phyloP scores from a whole-genome alignment of 2,113 vertebrate species.

The Chaetops frenatus region DNA sequence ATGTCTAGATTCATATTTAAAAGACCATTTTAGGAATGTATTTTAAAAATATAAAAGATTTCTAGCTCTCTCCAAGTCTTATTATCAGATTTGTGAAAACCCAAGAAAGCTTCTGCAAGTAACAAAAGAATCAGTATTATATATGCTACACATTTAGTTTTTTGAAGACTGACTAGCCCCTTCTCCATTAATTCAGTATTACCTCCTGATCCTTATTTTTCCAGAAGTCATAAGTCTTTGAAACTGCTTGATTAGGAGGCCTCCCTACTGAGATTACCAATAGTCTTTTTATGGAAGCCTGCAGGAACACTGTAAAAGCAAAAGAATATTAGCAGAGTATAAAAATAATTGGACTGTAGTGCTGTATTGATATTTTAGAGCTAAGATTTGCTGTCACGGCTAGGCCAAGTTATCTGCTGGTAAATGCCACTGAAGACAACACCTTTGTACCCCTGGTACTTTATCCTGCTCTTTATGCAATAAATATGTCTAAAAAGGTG shows the following conservation, averaged over 20 bases:
- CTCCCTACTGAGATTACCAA: conserved; percentile 24
- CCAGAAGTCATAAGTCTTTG: conserved; percentile 7
- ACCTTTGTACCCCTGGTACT: not conserved
- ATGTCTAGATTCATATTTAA: not conserved
- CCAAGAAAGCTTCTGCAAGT: not conserved
- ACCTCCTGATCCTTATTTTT: not conserved
- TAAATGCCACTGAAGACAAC: conserved; percentile 23
- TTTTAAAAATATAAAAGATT: not conserved
- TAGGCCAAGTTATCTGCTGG: not conserved
- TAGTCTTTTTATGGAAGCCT: conserved; percentile 26
- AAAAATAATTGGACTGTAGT: conserved; percentile 40
- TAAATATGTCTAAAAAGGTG: not conserved
- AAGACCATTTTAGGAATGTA: not conserved
- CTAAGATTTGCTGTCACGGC: not conserved
- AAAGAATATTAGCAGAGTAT: conserved; percentile 46
- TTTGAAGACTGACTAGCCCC: not conserved
- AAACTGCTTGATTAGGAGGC: conserved; percentile 2
- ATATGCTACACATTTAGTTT: not conserved
- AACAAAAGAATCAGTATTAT: not conserved
- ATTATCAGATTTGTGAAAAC: not conserved
- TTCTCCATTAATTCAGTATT: not conserved
- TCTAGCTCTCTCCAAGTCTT: not conserved
- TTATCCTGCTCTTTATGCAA: not conserved
- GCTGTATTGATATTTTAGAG: conserved; percentile 19
- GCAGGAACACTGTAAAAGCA: not conserved